Conservation (phyloP, 2,797 vertebrate species). For the Hemibagrus guttatus region DNA sequence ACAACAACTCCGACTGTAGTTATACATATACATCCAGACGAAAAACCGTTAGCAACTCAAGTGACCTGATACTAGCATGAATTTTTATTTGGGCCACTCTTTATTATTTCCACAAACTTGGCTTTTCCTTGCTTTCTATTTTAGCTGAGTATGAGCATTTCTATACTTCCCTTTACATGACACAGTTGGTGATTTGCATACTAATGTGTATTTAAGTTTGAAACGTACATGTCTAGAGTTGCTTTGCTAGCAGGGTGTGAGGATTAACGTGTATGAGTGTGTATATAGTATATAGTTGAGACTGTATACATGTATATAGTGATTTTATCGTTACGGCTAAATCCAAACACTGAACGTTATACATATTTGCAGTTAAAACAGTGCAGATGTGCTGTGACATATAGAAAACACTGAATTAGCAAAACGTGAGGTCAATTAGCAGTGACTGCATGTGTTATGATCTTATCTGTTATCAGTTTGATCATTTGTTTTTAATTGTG, state of each 20-base stretch:
- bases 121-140: neutral
- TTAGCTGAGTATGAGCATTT: neutral
- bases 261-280: neutral
- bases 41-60: neutral
- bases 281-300: neutral
- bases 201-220: neutral
- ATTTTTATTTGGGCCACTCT: neutral
- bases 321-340: neutral
- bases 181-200: constrained; percentile 18
- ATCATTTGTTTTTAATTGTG: constrained; percentile 2
- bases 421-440: neutral
- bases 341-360: constrained; percentile 2
- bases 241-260: constrained; percentile 13
- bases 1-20: neutral
- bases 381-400: neutral
- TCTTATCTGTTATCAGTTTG: neutral
- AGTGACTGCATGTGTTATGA: neutral
- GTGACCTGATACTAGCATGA: neutral
- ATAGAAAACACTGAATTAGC: neutral
- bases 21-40: neutral
- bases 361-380: constrained; percentile 13
- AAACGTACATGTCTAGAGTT: constrained; percentile 8
- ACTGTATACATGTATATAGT: neutral
- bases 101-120: neutral
- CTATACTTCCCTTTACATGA: neutral